Evolutionary conservation across 1,140 invertebrate genomes (phyloP).

Genomic region (Dinoponera quadriceps): DNA sequence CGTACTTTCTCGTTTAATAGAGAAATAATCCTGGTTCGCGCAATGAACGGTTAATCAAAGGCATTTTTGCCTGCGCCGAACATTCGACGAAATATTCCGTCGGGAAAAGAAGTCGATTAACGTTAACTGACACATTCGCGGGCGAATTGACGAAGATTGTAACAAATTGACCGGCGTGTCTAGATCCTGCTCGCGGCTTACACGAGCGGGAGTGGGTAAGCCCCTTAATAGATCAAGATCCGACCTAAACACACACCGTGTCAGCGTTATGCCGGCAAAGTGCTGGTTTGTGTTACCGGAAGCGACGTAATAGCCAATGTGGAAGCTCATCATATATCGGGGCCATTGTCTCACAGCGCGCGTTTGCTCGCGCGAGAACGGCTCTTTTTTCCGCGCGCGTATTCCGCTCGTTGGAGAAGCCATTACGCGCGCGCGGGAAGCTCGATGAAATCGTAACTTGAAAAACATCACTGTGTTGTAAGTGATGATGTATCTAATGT

Average conservation of each 20-base stretch:
- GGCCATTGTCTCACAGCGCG: slow-evolving; percentile 65
- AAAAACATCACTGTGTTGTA: slow-evolving; percentile 10
- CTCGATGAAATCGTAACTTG: background rate
- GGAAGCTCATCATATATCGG: slow-evolving; percentile 73
- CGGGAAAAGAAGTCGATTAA: slow-evolving; percentile 42
- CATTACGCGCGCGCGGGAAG: slow-evolving; percentile 21
- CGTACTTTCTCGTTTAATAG: background rate
- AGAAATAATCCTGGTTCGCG: background rate
- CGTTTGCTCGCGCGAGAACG: slow-evolving; percentile 57
- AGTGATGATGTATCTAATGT: background rate
- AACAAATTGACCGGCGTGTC: slow-evolving; percentile 63
- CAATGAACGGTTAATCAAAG: background rate
- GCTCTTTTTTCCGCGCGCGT: slow-evolving; percentile 33
- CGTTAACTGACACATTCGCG: slow-evolving; percentile 49
- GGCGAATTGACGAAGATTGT: slow-evolving; percentile 46
- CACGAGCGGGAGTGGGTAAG: slow-evolving; percentile 30
- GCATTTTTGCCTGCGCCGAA: background rate
- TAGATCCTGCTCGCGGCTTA: slow-evolving; percentile 36
- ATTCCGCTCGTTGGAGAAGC: slow-evolving; percentile 11
- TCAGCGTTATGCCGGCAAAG: slow-evolving; percentile 77
- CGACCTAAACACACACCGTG: slow-evolving; percentile 70
- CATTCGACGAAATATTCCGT: slow-evolving; percentile 13
- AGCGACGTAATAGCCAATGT: slow-evolving; percentile 77
- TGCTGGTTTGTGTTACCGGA: slow-evolving; percentile 83
- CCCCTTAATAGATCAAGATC: slow-evolving; percentile 62